Base-by-base conservation (phyloP, 2,888 invertebrate species). In the Xylophagus ater region DNA sequence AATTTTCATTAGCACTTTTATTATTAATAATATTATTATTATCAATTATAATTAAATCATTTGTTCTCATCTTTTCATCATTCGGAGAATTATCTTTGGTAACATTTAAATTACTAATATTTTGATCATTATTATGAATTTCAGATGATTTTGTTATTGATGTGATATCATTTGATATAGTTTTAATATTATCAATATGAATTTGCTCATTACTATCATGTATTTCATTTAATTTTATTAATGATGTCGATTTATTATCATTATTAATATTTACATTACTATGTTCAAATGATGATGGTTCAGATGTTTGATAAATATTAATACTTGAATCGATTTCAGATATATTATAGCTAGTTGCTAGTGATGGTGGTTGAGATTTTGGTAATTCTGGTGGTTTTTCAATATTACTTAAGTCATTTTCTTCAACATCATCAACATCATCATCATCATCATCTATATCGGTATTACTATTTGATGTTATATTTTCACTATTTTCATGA, bases 41-140 rank as follows among this genome's bases (percentile, higher is more conserved):
- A 34, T 18, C 24, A 4, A n/a, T 24, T 34, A 25, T 34, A 21
- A n/a, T 34, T 24, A 34, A 6, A 21, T 21, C 9, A 9, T 9
- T 48, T 48, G 48, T 48, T 48, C 49, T 49, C 49, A 50, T 51
- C 49, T 51, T 43, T 42, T 45, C 47, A 49, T 48, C 47, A 49
- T 21, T 33, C 35, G 43, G 33, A 49, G 46, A 49, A 49, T 50
- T 53, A 49, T 57, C 56, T 57, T 57, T 57, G 55, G 56, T 55
- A 56, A 52, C 48, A 51, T 51, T 51, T 50, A 51, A 7, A 21
- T 21, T 47, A 48, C 48, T 55, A 50, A 46, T 39, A 46, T 43
- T 50, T 46, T 44, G 40, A 47, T 48, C 46, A 46, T 49, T 47
- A 31, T 26, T 28, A 40, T 29, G 9, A 28, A 20, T 9, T 28